These are phyloP conservation scores for Bradypodion ventrale DNA, from an alignment of 2,797 vertebrate genomes.

Conservation along the genomic window DNA sequence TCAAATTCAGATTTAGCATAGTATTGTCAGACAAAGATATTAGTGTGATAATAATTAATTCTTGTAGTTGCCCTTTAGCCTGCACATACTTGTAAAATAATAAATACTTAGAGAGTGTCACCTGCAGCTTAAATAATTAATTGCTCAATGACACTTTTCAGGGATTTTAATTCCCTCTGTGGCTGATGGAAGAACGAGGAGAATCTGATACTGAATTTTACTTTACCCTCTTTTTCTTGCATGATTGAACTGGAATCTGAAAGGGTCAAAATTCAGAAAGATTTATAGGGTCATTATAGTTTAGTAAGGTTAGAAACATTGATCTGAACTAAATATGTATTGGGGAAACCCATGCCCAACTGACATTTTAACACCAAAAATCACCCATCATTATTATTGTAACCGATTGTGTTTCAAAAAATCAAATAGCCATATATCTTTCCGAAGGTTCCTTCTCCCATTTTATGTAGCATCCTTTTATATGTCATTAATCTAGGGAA, in stretches of 20 bases:
- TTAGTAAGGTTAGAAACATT: slow-evolving; percentile 6
- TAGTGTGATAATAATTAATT: not conserved
- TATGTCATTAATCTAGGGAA: not conserved
- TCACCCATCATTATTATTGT: slow-evolving; percentile 2
- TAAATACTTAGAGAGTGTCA: slow-evolving; percentile 38
- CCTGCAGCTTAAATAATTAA: slow-evolving; percentile 53
- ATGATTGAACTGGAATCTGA: slow-evolving; percentile 33
- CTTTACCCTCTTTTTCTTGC: not conserved
- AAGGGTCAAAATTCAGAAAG: slow-evolving; percentile 9
- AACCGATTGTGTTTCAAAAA: not conserved
- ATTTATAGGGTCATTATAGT: slow-evolving; percentile 33
- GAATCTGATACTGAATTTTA: slow-evolving; percentile 21
- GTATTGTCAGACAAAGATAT: slow-evolving; percentile 11
- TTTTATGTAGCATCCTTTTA: not conserved
- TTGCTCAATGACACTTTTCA: slow-evolving; percentile 48
- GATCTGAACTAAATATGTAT: slow-evolving; percentile 21
- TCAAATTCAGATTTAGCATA: not conserved
- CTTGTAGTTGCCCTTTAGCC: slow-evolving; percentile 14
- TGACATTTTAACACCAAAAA: slow-evolving; percentile 12
- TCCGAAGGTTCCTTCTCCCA: not conserved
- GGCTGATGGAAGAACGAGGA: slow-evolving; percentile 11
- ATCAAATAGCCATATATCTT: not conserved
- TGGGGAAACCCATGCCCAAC: slow-evolving; percentile 21
- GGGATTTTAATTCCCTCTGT: slow-evolving; percentile 28
- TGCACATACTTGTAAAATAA: slow-evolving; percentile 38